Evolutionary conservation across 2,888 invertebrate species (phyloP), one percentile per base, ranked within the genome.

Genomic region (Callosobruchus maculatus): DNA sequence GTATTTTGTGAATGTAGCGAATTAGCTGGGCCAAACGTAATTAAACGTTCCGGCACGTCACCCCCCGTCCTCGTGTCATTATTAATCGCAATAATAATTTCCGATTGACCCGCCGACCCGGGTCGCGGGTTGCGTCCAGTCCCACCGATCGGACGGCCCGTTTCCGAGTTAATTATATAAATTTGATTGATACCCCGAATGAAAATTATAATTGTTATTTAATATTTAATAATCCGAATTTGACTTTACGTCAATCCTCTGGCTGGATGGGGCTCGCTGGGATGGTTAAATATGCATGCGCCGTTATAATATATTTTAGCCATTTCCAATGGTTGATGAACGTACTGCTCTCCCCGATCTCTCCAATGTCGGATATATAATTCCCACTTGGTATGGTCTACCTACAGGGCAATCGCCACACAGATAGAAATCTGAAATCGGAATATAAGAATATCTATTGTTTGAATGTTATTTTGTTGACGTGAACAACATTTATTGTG

Each of bases 131-230:
- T 49, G 49, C 49, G 49, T 49, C 49, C 49, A 49, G 49, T 49
- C 18, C 49, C 4, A 18, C 31, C 73, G 73, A 71, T 73, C 74
- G 72, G 75, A 74, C 76, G 49, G 70, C 1, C 30, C 3, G 49
- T 18, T 49, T 49, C 49, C 49, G 49, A 78, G 78, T 78, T 78
- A 76, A 78, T 77, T 78, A 78, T 74, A 76, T 75, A 72, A 71
- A 72, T 78, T 78, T 77, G 78, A 78, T 77, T 80, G 83, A 83
- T 83, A 82, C 79, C 78, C 80, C 78, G 78, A 80, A 83, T 80
- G 82, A 83, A 83, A 83, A 83, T 84, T 82, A 82, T 83, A 83
- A 84, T 83, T 83, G 82, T 83, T 83, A 83, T 84, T 82, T 81
- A 82, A 83, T 84, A 82, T 84, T 84, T 83, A 83, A 83, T 84